These are phyloP conservation scores for Limnodromus scolopaceus DNA, from an alignment of 2,797 vertebrate species.

Conservation along the genomic window DNA sequence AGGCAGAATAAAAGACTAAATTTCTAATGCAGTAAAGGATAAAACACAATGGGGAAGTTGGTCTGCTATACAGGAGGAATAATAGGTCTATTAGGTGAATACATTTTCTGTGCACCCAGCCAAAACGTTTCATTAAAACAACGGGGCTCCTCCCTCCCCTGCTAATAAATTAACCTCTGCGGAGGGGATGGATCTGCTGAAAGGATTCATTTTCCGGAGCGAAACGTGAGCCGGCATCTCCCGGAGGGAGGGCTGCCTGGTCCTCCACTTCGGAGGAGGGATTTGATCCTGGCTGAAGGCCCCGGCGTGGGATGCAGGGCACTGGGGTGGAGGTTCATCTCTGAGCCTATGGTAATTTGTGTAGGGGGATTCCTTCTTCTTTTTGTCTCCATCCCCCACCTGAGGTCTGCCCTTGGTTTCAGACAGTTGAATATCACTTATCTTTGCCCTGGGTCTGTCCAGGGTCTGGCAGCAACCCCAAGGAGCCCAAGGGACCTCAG, in stretches of 20 bases:
- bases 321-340: not conserved
- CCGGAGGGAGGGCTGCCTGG: not conserved
- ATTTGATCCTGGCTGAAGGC: accelerated
- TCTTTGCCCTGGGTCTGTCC: not conserved
- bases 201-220: not conserved
- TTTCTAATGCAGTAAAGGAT: not conserved
- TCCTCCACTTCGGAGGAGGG: accelerated
- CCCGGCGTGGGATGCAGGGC: accelerated
- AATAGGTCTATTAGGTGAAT: conserved; percentile 10
- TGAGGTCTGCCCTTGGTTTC: accelerated
- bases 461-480: not conserved
- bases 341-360: not conserved
- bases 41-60: not conserved
- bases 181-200: not conserved
- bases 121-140: conserved; percentile 19
- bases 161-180: not conserved
- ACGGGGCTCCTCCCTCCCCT: not conserved
- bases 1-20: not conserved
- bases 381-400: not conserved
- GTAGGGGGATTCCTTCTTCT: accelerated
- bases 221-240: accelerated
- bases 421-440: accelerated
- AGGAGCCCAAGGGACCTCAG: not conserved
- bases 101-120: conserved; percentile 4
- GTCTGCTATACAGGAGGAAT: not conserved